Conservation (phyloP, 2,113 vertebrate genomes). For the Podarcis muralis region DNA sequence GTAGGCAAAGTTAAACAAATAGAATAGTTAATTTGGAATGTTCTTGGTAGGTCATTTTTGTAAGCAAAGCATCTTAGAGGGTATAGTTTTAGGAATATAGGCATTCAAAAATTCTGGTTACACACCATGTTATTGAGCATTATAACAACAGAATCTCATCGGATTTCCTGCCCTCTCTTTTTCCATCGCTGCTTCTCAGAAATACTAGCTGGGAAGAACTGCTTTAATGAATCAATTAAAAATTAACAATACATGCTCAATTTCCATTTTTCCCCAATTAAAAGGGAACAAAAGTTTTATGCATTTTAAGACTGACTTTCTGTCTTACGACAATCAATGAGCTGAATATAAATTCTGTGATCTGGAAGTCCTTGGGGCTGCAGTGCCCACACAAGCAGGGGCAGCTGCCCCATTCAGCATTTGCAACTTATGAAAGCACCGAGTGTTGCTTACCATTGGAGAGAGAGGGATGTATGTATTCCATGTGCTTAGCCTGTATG, state of each 20-base stretch:
- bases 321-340: not conserved
- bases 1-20: not conserved
- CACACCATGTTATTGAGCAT: constrained; percentile 7
- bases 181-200: constrained; percentile 26
- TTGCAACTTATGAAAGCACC: not conserved
- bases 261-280: constrained; percentile 21
- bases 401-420: not conserved
- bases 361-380: not conserved
- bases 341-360: not conserved
- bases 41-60: not conserved
- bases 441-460: not conserved
- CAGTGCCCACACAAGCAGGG: not conserved
- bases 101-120: constrained; percentile 25
- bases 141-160: not conserved
- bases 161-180: not conserved
- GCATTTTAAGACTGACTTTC: constrained; percentile 25
- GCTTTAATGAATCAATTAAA: constrained; percentile 40
- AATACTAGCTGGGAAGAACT: not conserved
- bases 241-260: constrained; percentile 3
- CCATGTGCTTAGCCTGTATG: not conserved
- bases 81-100: constrained; percentile 13
- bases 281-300: not conserved
- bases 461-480: not conserved
- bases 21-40: not conserved
- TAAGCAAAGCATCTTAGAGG: constrained; percentile 12